Conservation (phyloP, 2,888 invertebrate genomes). For the Campoplex capitator region DNA sequence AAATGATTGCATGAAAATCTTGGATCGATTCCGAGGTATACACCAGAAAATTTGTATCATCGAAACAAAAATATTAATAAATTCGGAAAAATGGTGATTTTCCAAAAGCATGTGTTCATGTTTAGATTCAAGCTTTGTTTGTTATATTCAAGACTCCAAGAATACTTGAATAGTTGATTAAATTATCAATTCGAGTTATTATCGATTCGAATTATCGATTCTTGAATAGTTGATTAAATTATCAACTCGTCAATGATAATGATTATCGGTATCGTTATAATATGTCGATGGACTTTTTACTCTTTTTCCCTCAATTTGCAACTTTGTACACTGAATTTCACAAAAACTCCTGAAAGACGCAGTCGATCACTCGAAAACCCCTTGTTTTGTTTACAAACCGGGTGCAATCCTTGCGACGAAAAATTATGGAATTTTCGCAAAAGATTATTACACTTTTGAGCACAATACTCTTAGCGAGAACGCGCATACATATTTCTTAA, state of each 20-base stretch:
- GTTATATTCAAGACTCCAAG: not conserved
- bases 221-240: too few species aligned
- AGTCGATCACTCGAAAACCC: not conserved
- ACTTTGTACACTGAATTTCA: not conserved
- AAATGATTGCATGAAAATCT: too few species aligned
- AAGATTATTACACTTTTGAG: not conserved
- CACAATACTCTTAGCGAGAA: not conserved
- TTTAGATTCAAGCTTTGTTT: not conserved
- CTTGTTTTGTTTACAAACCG: not conserved
- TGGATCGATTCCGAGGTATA: too few species aligned
- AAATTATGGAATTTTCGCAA: not conserved
- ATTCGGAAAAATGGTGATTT: not conserved
- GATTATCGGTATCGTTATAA: not conserved
- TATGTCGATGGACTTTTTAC: not conserved
- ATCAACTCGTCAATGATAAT: too few species aligned
- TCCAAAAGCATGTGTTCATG: not conserved
- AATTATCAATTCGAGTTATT: too few species aligned
- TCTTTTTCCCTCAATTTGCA: not conserved
- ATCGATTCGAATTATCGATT: too few species aligned
- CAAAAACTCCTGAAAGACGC: not conserved
- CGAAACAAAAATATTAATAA: too few species aligned
- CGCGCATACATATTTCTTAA: not conserved
- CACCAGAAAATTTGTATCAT: too few species aligned
- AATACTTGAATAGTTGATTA: too few species aligned
- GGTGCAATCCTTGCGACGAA: not conserved